Conservation (phyloP, 2,888 invertebrate genomes). For the Drosophila ezoana region DNA sequence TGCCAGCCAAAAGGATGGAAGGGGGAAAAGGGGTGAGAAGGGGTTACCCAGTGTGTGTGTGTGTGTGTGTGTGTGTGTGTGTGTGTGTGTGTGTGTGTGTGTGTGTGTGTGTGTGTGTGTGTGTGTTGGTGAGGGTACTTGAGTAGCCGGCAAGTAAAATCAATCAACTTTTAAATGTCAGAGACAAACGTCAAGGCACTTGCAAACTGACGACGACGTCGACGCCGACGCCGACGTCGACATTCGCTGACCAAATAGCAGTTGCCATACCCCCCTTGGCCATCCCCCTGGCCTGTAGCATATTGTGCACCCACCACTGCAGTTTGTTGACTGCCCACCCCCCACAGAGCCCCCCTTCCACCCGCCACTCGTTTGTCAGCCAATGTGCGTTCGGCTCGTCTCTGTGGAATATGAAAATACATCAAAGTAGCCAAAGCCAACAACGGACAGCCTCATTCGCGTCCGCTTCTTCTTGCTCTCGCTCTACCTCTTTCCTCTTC, state of each 20-base stretch:
- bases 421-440: slow-evolving; percentile 71
- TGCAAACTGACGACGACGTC: slow-evolving; percentile 5
- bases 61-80: not conserved
- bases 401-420: slow-evolving; percentile 76
- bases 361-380: slow-evolving; percentile 1
- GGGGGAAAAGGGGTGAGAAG: not conserved
- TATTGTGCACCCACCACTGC: not conserved
- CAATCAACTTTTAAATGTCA: slow-evolving; percentile 70
- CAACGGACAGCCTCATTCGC: slow-evolving; percentile 29
- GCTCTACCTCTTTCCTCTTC: too few relatives aligned
- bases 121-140: not conserved
- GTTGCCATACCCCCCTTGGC: not conserved
- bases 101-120: not conserved
- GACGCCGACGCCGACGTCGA: slow-evolving; percentile 5
- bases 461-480: not conserved
- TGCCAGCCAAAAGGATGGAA: slow-evolving; percentile 1
- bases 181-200: slow-evolving; percentile 49
- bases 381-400: slow-evolving; percentile 55
- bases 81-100: not conserved
- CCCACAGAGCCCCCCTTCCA: not conserved
- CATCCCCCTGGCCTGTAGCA: not conserved
- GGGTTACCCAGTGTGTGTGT: not conserved
- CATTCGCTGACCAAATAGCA: slow-evolving; percentile 40
- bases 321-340: not conserved
- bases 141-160: slow-evolving; percentile 52